phyloP scores from a whole-genome alignment of 64 coral and sea anemone genomes.

The Acropora tenuis region DNA sequence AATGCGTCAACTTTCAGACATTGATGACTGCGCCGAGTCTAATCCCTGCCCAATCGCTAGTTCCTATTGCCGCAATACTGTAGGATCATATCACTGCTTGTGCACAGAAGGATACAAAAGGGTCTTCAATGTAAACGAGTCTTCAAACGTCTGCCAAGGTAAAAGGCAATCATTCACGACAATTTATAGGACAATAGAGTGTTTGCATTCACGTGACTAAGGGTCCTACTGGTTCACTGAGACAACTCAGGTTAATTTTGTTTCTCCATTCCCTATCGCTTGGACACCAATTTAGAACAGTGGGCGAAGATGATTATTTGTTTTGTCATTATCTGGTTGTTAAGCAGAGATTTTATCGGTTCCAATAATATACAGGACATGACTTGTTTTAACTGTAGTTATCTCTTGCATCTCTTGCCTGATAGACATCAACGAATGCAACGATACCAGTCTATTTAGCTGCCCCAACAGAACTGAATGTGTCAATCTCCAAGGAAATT shows the following conservation, averaged over 20 bases:
- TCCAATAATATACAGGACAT: not conserved
- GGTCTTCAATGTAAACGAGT: not conserved
- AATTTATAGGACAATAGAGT: too few relatives aligned
- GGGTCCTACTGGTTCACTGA: too few relatives aligned
- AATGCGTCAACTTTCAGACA: not conserved
- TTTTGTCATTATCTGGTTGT: too few relatives aligned
- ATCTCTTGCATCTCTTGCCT: not conserved
- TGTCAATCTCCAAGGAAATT: not conserved
- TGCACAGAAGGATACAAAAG: conserved; percentile 5
- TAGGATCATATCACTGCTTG: not conserved
- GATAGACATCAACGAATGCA: conserved; percentile 10
- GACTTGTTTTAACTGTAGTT: not conserved
- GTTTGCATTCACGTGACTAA: too few relatives aligned
- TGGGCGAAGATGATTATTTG: too few relatives aligned
- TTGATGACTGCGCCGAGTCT: not conserved
- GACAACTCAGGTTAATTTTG: too few relatives aligned
- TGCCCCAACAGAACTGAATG: not conserved
- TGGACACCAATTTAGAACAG: too few relatives aligned
- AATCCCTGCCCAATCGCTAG: not conserved
- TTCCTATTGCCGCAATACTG: not conserved
- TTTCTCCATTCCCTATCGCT: too few relatives aligned
- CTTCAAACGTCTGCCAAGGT: not conserved
- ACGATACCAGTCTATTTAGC: not conserved
- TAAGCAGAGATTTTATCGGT: too few relatives aligned
- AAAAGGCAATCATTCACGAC: too few relatives aligned